Evolutionary conservation across 1,140 invertebrate species (phyloP), one percentile per base, ranked within the genome.

Genomic region (Lordiphosa mommai): DNA sequence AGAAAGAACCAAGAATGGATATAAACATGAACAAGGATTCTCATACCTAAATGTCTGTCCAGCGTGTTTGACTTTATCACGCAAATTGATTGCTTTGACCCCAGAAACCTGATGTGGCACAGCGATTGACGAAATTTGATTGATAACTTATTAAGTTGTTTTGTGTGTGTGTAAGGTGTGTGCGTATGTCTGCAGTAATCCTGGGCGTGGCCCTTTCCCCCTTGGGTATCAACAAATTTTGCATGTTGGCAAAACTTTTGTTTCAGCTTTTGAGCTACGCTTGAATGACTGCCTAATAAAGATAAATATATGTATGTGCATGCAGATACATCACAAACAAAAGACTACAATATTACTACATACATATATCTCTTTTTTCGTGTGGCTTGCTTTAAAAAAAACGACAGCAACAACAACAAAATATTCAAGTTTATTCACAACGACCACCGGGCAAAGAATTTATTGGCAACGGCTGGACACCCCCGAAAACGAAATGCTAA

Each of bases 131-230:
- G 46, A 80, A 76, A 84, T 84, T 80, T 80, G 76, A 80, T 80
- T 80, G 76, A 80, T 80, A 84, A 76, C 76, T 80, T 80, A 84
- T 80, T 82, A 82, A 79, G 72, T 82, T 69, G 66, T 46, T 68
- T 47, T 67, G 52, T 60, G 48, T 57, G 47, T 63, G 17, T 56
- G 58, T 47, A n/a, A n/a, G n/a, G 37, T 65, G 47, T 56, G 67
- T 61, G 43, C 7, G 23, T n/a, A 8, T 59, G 63, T 9, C 14
- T 56, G 52, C 23, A 10, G 2, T 23, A 17, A 20, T 37, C 38
- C 38, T 41, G 58, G 40, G 66, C 20, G 46, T 52, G 61, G 16
- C 30, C 5, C 44, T 33, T 27, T 14, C 40, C 10, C 33, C 14
- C 17, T 41, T 17, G 12, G 47, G 37, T 50, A 17, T 52, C 67